Evolutionary conservation across 2,113 vertebrate genomes (phyloP).

Genomic region (Nanorana parkeri): DNA sequence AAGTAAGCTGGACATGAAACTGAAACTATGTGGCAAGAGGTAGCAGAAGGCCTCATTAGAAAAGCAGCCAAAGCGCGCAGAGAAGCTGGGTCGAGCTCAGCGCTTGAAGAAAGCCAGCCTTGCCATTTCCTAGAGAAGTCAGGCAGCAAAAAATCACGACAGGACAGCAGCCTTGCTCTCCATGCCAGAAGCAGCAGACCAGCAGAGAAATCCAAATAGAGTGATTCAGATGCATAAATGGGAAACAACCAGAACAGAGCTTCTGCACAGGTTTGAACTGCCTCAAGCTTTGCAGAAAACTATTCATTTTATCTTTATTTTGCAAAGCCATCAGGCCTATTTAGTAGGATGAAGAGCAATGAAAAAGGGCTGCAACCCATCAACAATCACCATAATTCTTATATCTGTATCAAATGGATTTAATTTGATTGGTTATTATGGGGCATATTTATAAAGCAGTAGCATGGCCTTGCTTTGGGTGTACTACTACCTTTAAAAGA

Average conservation of each 20-base stretch:
- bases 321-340: too few species aligned
- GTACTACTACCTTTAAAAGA: too few species aligned
- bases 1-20: constrained; percentile 61
- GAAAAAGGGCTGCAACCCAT: too few species aligned
- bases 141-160: constrained; percentile 66
- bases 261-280: neutral
- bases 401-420: too few species aligned
- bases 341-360: too few species aligned
- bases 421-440: too few species aligned
- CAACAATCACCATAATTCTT: too few species aligned
- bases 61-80: constrained; percentile 60
- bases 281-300: too few species aligned
- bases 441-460: too few species aligned
- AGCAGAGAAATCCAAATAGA: constrained; percentile 65
- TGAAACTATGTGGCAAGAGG: constrained; percentile 61
- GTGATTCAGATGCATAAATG: constrained; percentile 51
- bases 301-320: too few species aligned
- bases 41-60: constrained; percentile 68
- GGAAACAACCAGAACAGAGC: constrained; percentile 16
- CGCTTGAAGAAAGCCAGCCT: constrained; percentile 49
- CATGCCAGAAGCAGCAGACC: constrained; percentile 63
- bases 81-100: constrained; percentile 51
- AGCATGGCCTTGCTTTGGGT: too few species aligned
- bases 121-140: constrained; percentile 62
- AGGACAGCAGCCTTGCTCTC: constrained; percentile 62